Evolutionary conservation across 2,888 invertebrate species (phyloP).

Genomic region (Biston stratarius): DNA sequence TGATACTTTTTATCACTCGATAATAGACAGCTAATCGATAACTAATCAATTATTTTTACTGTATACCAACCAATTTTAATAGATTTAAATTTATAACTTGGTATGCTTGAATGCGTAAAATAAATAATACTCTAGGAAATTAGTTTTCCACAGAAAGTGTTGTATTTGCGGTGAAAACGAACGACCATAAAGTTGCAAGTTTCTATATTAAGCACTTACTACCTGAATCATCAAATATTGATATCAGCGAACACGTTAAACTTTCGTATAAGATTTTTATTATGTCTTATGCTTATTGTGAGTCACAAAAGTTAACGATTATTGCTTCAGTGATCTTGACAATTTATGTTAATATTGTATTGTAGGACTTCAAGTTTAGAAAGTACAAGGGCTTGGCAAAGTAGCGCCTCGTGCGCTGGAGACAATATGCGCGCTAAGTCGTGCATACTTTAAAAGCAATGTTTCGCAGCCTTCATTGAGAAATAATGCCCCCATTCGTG

Average conservation of each 20-base stretch:
- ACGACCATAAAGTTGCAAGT: slow-evolving; percentile 7
- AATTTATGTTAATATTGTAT: slow-evolving; percentile 5
- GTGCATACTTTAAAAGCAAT: slow-evolving; percentile 83
- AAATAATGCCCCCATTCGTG: slow-evolving; percentile 83
- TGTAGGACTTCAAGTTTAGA: slow-evolving; percentile 27
- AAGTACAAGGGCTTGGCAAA: slow-evolving; percentile 35
- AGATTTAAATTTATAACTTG: too few relatives aligned
- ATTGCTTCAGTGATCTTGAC: slow-evolving; percentile 9
- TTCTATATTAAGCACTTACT: slow-evolving; percentile 7
- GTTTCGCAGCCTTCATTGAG: slow-evolving; percentile 84
- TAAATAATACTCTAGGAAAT: slow-evolving; percentile 4
- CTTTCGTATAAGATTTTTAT: slow-evolving; percentile 5
- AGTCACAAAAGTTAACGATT: not conserved
- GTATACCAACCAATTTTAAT: too few relatives aligned
- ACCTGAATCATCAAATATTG: slow-evolving; percentile 7
- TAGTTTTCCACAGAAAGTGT: slow-evolving; percentile 27
- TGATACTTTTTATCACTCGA: not conserved
- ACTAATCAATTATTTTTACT: too few relatives aligned
- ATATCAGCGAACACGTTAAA: slow-evolving; percentile 7
- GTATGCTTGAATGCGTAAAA: not conserved
- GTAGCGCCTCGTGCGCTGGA: slow-evolving; percentile 48
- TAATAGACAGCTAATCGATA: not conserved
- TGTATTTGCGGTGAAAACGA: slow-evolving; percentile 22
- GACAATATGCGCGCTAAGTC: slow-evolving; percentile 74
- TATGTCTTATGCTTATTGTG: not conserved